Conservation (phyloP, 1,140 invertebrate species). For the Pomacea maculata region DNA sequence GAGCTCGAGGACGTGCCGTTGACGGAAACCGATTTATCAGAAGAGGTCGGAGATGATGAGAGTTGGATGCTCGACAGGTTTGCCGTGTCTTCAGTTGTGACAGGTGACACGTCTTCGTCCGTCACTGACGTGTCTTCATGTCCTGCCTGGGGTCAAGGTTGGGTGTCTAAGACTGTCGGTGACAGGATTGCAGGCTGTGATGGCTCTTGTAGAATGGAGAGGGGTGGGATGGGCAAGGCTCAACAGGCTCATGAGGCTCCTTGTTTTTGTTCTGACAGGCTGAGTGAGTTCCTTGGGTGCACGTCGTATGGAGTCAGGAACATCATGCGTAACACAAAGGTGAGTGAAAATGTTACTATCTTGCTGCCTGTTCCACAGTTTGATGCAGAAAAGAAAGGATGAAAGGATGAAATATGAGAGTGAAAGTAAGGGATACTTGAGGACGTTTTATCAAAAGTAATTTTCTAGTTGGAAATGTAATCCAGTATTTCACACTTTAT, state of each 20-base stretch:
- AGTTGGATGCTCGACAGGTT: too few relatives aligned
- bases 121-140: too few relatives aligned
- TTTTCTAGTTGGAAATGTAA: too few relatives aligned
- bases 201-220: neutral
- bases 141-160: neutral
- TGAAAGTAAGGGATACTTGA: neutral
- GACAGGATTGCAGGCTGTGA: neutral
- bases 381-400: neutral
- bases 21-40: too few relatives aligned
- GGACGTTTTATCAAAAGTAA: too few relatives aligned
- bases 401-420: neutral
- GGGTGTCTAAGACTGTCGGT: neutral
- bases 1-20: too few relatives aligned
- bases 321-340: slow-evolving; percentile 70
- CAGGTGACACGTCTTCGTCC: neutral
- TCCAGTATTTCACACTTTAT: too few relatives aligned
- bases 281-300: slow-evolving; percentile 83
- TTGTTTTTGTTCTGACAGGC: slow-evolving; percentile 67
- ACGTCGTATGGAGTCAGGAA: slow-evolving; percentile 79
- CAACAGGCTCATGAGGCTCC: neutral
- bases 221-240: too few relatives aligned
- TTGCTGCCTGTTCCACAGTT: neutral
- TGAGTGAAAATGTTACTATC: slow-evolving; percentile 55
- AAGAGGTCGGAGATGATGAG: too few relatives aligned
- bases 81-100: neutral